These are phyloP conservation scores for Melanotaenia boesemani DNA, from an alignment of 2,797 vertebrate genomes.

Conservation along the genomic window DNA sequence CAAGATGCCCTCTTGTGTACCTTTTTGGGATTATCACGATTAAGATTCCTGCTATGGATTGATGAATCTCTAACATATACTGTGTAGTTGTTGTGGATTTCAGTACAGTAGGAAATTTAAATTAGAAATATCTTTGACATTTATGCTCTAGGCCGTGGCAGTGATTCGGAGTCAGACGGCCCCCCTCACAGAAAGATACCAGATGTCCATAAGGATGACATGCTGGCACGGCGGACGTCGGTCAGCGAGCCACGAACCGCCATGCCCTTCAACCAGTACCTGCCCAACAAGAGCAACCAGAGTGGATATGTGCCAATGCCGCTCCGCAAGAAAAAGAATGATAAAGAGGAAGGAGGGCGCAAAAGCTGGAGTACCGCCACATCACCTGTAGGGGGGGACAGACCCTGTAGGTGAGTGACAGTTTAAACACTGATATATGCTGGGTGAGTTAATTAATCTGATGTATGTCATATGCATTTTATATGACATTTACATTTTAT, in stretches of 20 bases:
- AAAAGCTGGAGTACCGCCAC: slow-evolving; percentile 95
- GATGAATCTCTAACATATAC: neutral
- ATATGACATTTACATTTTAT: neutral
- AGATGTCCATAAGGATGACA: slow-evolving; percentile 96
- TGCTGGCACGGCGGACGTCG: slow-evolving; percentile 92
- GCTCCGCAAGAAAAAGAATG: slow-evolving; percentile 87
- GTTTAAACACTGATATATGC: neutral
- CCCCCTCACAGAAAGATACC: slow-evolving; percentile 92
- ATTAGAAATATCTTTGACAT: neutral
- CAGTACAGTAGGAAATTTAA: neutral
- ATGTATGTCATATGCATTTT: neutral
- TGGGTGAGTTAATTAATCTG: neutral
- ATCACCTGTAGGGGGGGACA: slow-evolving; percentile 90
- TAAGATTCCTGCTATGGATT: neutral
- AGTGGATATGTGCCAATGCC: slow-evolving; percentile 89
- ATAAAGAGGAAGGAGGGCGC: slow-evolving; percentile 88
- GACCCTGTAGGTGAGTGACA: slow-evolving; percentile 90
- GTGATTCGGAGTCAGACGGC: slow-evolving; percentile 94
- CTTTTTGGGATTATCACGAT: neutral
- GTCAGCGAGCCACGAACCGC: slow-evolving; percentile 90
- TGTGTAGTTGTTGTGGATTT: neutral
- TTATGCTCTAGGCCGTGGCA: slow-evolving; percentile 88
- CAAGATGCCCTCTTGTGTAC: too few species aligned
- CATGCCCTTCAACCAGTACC: slow-evolving; percentile 99
- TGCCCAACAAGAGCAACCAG: slow-evolving; percentile 97